A percentile compares a stretch with the other conserved stretches of the same genome.
Conservation (phyloP, 2,113 vertebrate species). For the Mobula birostris region DNA sequence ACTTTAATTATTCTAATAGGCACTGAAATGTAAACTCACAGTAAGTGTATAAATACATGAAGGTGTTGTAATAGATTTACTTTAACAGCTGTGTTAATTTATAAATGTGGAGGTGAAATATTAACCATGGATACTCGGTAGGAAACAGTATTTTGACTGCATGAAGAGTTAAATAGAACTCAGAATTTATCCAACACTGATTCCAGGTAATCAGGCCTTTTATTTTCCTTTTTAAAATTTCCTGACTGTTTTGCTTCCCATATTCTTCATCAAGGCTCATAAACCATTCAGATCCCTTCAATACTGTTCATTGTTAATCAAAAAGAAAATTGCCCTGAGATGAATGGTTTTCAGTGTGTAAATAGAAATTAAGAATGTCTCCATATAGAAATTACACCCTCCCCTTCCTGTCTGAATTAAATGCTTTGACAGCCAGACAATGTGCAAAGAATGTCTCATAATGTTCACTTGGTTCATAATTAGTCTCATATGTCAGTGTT, state of each 20-base stretch:
- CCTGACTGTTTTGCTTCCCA: not conserved
- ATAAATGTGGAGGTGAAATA: not conserved
- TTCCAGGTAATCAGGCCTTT: conserved; percentile 16
- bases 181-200: not conserved
- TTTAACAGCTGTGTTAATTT: not conserved
- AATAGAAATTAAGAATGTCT: conserved; percentile 4
- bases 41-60: not conserved
- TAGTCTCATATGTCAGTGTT: conserved; percentile 17
- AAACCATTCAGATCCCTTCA: not conserved
- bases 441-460: conserved; percentile 12
- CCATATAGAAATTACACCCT: not conserved
- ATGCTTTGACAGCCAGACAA: conserved; percentile 29
- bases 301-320: not conserved
- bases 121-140: not conserved
- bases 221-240: not conserved
- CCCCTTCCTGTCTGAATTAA: conserved; percentile 18
- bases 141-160: not conserved
- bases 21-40: not conserved
- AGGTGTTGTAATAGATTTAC: not conserved
- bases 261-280: not conserved
- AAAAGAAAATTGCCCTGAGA: conserved; percentile 12
- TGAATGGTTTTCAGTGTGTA: conserved; percentile 1
- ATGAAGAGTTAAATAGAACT: not conserved
- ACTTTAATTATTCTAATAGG: not conserved
- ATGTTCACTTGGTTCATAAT: conserved; percentile 12